Conservation (phyloP, 1,140 invertebrate species). For the Adelges cooleyi region DNA sequence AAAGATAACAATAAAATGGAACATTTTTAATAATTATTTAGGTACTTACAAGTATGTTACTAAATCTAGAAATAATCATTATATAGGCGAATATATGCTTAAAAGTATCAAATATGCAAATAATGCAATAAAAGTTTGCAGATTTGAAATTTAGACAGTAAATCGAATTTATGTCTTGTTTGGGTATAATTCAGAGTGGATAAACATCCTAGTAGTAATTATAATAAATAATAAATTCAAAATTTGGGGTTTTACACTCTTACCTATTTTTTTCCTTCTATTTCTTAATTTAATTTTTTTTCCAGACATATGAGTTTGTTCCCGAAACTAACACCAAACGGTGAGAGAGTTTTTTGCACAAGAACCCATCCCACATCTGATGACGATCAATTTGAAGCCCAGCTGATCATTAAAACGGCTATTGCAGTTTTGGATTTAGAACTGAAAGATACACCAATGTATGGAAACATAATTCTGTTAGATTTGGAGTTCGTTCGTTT, state of each 20-base stretch:
- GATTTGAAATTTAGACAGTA: not conserved
- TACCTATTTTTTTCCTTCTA: not conserved
- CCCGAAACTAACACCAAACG: not conserved
- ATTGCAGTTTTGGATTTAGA: not conserved
- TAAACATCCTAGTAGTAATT: not conserved
- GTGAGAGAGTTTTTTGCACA: not conserved
- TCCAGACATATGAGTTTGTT: not conserved
- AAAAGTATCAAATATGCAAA: not conserved
- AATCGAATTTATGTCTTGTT: not conserved
- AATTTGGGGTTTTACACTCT: not conserved
- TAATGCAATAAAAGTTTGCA: not conserved
- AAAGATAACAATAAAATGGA: too few relatives aligned
- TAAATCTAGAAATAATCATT: too few relatives aligned
- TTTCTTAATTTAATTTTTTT: not conserved
- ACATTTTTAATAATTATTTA: too few relatives aligned
- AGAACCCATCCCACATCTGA: not conserved
- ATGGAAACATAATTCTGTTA: not conserved
- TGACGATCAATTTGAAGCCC: not conserved
- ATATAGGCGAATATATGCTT: too few relatives aligned
- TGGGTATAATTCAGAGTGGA: not conserved
- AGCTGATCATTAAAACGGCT: not conserved
- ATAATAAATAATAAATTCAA: not conserved
- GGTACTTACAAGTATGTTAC: too few relatives aligned
- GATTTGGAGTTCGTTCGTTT: not conserved
- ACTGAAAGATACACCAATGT: not conserved